Base-by-base conservation (phyloP, 2,113 vertebrate species). In the Cottus gobio region DNA sequence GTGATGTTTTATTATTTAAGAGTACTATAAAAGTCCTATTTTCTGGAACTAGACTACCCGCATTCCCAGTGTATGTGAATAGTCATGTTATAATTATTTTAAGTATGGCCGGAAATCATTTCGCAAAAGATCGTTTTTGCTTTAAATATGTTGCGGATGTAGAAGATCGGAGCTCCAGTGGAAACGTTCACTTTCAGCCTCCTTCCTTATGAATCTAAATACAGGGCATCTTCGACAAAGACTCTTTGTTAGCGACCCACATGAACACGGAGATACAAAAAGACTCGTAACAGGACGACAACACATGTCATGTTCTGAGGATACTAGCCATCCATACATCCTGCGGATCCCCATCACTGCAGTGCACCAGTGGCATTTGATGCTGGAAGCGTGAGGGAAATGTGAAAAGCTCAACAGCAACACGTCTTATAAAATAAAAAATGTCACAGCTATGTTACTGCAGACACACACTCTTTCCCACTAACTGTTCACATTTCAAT, bases 111-210 rank as follows among this genome's bases (percentile, higher is more conserved):
- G 34, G 3, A 34, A 34, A 34, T 34, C 34, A 34, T 34, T 34
- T 34, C 34, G 5, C 34, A 34, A 34, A 34, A 34, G 34, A 34
- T 34, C 34, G 5, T 34, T 4, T 34, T 34, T 37, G 36, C 9
- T 37, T 37, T 37, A 8, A 37, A 37, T 9, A 37, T 34, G 34
- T 34, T 34, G 36, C 9, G 36, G 7, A 37, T 37, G 36, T 9
- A 37, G 36, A 28, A 34, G 46, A 79, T 78, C 61, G 22, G 12
- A 26, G 80, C 83, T 84, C 83, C 62, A 71, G 64, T 81, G 60
- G 85, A 84, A 89, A 90, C 75, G 72, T 82, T 91, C 87, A 85
- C 89, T 86, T 81, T 91, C 72, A 90, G 78, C 85, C 52, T 79
- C 42, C 36, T 50, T 88, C 89, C 85, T 86, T 60, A 42, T 36